phyloP scores from a whole-genome alignment of 2,113 vertebrate species.

The Oreamnos americanus region DNA sequence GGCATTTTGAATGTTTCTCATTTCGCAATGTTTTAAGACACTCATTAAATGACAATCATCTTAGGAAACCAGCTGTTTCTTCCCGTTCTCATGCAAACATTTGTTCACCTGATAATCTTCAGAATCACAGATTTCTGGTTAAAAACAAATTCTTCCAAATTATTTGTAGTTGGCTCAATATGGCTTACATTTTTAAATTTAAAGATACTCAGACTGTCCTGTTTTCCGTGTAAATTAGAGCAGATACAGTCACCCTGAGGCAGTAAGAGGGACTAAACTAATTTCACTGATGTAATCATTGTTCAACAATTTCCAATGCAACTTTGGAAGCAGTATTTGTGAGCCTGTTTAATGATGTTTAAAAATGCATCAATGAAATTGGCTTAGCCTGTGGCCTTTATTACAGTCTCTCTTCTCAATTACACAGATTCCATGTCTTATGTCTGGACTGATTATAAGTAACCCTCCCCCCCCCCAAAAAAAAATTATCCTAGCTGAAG shows the following conservation, averaged over 20 bases:
- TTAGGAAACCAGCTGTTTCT: constrained; percentile 12
- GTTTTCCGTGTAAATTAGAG: constrained; percentile 43
- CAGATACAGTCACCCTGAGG: constrained; percentile 31
- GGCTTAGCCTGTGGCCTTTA: constrained; percentile 51
- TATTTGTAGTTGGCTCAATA: not conserved
- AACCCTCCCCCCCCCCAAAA: not conserved
- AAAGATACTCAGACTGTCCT: not conserved
- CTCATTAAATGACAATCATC: not conserved
- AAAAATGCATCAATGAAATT: constrained; percentile 69
- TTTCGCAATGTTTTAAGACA: constrained; percentile 44
- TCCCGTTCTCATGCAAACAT: not conserved
- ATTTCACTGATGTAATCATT: constrained; percentile 67
- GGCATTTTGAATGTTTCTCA: constrained; percentile 34
- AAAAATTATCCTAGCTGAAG: constrained; percentile 60
- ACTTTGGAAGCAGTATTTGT: constrained; percentile 63
- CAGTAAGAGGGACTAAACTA: constrained; percentile 36
- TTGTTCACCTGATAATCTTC: constrained; percentile 20
- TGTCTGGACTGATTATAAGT: constrained; percentile 63
- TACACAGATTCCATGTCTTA: constrained; percentile 56
- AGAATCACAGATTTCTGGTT: constrained; percentile 18
- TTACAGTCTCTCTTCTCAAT: constrained; percentile 60
- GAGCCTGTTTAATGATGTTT: constrained; percentile 70
- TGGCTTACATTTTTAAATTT: not conserved
- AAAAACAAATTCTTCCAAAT: not conserved
- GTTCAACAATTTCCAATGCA: constrained; percentile 59